These are phyloP conservation scores for Kryptopterus vitreolus DNA, from an alignment of 2,797 vertebrate genomes.

Conservation along the genomic window DNA sequence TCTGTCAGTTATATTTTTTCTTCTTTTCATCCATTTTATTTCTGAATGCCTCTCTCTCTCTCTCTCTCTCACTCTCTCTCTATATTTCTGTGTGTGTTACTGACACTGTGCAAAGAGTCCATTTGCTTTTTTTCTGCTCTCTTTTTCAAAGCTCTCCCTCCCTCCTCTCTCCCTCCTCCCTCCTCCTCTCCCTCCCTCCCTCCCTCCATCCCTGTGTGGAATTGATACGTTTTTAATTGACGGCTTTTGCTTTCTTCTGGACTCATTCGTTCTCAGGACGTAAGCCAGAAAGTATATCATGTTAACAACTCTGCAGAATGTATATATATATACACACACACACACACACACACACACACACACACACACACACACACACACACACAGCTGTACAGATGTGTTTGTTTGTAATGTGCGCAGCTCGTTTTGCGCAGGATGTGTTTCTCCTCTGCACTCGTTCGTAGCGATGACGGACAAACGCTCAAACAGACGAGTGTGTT, in stretches of 20 bases:
- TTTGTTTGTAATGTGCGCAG: slow-evolving; percentile 16
- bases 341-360: not conserved
- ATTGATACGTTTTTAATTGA: slow-evolving; percentile 39
- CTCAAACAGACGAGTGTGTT: not conserved
- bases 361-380: not conserved
- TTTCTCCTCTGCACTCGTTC: slow-evolving; percentile 5
- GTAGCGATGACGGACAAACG: slow-evolving; percentile 20
- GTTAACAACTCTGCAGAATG: slow-evolving; percentile 1
- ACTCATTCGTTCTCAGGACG: slow-evolving; percentile 3
- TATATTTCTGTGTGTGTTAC: not conserved
- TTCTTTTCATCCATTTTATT: slow-evolving; percentile 1
- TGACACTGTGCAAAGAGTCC: not conserved
- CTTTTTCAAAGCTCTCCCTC: not conserved
- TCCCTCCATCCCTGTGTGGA: not conserved
- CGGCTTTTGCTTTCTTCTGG: slow-evolving; percentile 17
- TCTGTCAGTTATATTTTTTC: slow-evolving; percentile 35
- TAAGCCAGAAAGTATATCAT: slow-evolving; percentile 32
- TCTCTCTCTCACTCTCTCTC: slow-evolving; percentile 34
- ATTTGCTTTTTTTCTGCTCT: not conserved
- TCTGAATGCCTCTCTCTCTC: slow-evolving; percentile 15
- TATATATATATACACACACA: not conserved
- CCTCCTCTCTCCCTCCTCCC: not conserved
- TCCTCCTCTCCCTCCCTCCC: not conserved
- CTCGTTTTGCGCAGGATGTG: slow-evolving; percentile 5
- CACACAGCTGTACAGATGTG: not conserved